A percentile compares a stretch with the other conserved stretches of the same genome.
Evolutionary conservation across 2,888 invertebrate genomes (phyloP).

Genomic region (Bombylius major): DNA sequence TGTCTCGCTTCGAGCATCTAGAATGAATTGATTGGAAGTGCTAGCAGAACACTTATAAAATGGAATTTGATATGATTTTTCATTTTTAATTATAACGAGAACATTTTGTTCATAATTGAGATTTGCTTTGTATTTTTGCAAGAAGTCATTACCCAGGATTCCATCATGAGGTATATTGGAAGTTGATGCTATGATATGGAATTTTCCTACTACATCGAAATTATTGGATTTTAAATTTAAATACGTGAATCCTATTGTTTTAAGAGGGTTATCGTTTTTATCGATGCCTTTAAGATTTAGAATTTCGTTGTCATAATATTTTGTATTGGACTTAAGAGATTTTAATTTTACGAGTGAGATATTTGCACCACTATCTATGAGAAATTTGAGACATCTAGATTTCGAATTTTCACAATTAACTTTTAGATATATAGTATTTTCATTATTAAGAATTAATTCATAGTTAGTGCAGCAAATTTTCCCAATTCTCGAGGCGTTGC

Average conservation of each 20-base stretch:
- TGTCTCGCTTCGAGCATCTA: no score
- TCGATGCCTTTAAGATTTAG: neutral
- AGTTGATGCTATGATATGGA: neutral
- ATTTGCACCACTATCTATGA: neutral
- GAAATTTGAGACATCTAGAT: neutral
- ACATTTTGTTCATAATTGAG: neutral
- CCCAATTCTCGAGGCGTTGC: neutral
- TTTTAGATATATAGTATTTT: neutral
- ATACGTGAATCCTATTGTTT: neutral
- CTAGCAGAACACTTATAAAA: no score
- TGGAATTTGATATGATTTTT: neutral
- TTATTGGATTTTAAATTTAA: neutral
- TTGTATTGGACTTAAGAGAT: neutral
- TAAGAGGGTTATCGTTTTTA: neutral
- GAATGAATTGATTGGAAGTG: no score
- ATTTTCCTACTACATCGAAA: neutral
- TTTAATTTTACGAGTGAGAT: neutral
- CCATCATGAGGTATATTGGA: neutral
- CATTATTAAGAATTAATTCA: neutral
- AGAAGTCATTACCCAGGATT: slow-evolving; percentile 2
- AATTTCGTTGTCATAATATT: neutral
- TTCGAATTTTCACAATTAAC: neutral
- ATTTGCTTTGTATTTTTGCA: neutral
- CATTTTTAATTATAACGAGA: neutral
- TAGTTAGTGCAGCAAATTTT: neutral